Base-by-base conservation (phyloP, 2,888 invertebrate genomes). In the Pachycephus smyrnensis region DNA sequence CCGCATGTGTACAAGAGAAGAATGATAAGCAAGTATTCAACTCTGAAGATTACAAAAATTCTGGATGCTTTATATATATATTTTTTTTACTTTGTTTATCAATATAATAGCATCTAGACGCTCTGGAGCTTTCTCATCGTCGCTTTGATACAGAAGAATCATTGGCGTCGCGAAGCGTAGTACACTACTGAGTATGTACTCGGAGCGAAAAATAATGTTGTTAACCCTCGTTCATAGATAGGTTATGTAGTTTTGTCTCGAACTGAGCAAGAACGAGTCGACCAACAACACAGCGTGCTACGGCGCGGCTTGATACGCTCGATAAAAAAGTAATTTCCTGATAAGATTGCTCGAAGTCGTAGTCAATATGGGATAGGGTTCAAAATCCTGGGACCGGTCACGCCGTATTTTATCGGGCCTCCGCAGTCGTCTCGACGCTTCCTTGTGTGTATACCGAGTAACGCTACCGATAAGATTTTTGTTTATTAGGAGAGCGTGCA, bases 201-300 rank as follows among this genome's bases (percentile, higher is more conserved):
- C 15, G 80, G 80, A 80, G 78, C 76, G 80, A 85, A 84, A 82
- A 84, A 82, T 83, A 77, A 79, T 82, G 82, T 82, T 83, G 82
- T 84, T 83, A 84, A 82, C 83, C 81, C 82, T 80, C 23, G 23
- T 55, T 15, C 23, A 55, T 55, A 23, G 55, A 55, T 9, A 55
- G 9, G 55, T 55, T 55, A 55, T 23, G 23, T 23, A 23, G 55
- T 55, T 55, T 6, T 55, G 55, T 75, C 75, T 75, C 69, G 33
- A 73, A 74, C 68, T 73, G 73, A 37, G 75, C 75, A 75, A 69
- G 73, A 73, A 79, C 75, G 77, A 74, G 75, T 75, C 79, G 76
- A 76, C 77, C 77, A 81, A 81, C 80, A 77, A 76, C 78, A 40
- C 75, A 76, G 75, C 75, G 4, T 12, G 36, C 74, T 33, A 33